A percentile compares a stretch with the other conserved stretches of the same genome.
Conservation (phyloP, 2,888 invertebrate species). For the Drosophila nr. fundita region DNA sequence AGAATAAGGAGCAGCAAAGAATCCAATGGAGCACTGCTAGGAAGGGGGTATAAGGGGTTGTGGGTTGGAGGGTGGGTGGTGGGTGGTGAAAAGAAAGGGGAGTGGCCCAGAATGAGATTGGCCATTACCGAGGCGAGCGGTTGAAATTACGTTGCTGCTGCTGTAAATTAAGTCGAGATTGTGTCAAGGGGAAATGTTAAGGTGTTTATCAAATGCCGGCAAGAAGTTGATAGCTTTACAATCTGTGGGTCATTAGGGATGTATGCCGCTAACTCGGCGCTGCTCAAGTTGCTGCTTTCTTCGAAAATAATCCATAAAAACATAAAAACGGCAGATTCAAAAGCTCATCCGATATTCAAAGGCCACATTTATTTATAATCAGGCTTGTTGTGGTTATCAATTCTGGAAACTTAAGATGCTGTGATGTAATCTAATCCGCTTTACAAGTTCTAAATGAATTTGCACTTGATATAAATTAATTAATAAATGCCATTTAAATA, state of each 20-base stretch:
- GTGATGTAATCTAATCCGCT: neutral
- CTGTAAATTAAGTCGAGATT: slow-evolving; percentile 48
- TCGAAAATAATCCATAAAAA: neutral
- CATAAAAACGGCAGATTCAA: neutral
- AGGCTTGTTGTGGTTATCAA: neutral
- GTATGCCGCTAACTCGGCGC: neutral
- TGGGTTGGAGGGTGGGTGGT: no score
- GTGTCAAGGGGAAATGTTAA: slow-evolving; percentile 35
- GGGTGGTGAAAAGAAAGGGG: neutral
- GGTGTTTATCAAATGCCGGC: slow-evolving; percentile 47
- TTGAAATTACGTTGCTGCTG: slow-evolving; percentile 17
- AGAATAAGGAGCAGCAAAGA: slow-evolving; percentile 10
- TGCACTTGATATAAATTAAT: neutral
- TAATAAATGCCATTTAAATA: slow-evolving; percentile 5
- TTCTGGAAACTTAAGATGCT: neutral
- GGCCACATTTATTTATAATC: neutral
- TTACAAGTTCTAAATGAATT: neutral
- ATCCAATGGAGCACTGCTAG: slow-evolving; percentile 20
- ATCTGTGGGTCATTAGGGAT: slow-evolving; percentile 47
- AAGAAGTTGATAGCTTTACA: slow-evolving; percentile 32
- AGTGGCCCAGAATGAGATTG: slow-evolving; percentile 23
- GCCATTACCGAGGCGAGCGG: slow-evolving; percentile 29
- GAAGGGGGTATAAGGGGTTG: neutral
- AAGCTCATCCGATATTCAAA: neutral
- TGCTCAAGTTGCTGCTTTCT: neutral